phyloP scores from a whole-genome alignment of 1,140 invertebrate genomes.

The Ladona fulva region DNA sequence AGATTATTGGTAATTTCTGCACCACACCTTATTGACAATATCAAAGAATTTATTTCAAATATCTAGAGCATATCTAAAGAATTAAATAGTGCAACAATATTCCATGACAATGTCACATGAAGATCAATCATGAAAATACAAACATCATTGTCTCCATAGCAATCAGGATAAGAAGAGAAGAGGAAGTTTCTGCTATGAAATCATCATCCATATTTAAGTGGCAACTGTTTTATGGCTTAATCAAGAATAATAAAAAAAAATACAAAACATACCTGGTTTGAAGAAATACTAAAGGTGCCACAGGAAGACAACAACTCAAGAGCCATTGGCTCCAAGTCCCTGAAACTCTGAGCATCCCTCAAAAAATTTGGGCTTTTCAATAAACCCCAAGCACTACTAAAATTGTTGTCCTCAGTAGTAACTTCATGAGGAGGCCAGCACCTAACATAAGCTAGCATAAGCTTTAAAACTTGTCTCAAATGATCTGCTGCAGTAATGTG shows the following conservation, averaged over 20 bases:
- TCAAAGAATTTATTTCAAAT: no score
- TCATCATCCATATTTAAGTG: no score
- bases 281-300: background rate
- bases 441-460: conserved; percentile 44
- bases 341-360: background rate
- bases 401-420: background rate
- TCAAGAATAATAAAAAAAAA: background rate
- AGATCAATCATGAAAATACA: no score
- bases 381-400: background rate
- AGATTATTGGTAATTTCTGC: no score
- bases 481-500: conserved; percentile 32
- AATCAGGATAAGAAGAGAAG: no score
- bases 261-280: background rate
- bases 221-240: no score
- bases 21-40: no score
- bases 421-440: conserved; percentile 39
- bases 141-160: no score
- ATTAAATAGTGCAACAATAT: no score
- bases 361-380: background rate
- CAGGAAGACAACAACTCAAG: background rate
- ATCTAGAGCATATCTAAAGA: no score
- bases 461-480: conserved; percentile 41
- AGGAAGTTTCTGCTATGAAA: no score
- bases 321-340: background rate
- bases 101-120: no score